phyloP scores from a whole-genome alignment of 2,113 vertebrate species.

The Rissa tridactyla region DNA sequence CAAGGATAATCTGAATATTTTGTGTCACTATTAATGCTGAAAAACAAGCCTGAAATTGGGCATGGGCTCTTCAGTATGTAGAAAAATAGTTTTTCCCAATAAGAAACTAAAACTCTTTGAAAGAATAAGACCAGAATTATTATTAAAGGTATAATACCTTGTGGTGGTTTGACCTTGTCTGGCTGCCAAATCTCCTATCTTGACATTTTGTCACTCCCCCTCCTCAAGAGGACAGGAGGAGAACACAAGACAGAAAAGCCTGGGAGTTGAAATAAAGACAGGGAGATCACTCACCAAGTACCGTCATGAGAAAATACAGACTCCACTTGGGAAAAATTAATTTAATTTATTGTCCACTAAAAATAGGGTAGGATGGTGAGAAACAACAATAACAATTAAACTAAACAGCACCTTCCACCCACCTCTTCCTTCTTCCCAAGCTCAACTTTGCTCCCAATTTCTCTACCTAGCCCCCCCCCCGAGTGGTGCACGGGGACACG shows the following conservation, averaged over 20 bases:
- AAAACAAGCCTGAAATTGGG: background rate
- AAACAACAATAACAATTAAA: background rate
- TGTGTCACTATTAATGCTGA: background rate
- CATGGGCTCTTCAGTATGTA: background rate
- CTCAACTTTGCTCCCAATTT: fast-evolving
- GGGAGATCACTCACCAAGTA: background rate
- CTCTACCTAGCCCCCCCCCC: fast-evolving
- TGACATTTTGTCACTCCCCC: fast-evolving
- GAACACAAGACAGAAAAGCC: background rate
- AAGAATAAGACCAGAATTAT: fast-evolving
- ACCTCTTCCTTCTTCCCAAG: background rate
- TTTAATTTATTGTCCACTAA: background rate
- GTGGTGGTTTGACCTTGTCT: background rate
- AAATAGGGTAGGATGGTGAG: background rate
- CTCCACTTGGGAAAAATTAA: background rate
- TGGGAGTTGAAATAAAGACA: background rate
- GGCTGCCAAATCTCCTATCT: background rate
- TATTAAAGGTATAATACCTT: background rate
- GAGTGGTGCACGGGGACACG: fast-evolving
- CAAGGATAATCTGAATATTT: background rate
- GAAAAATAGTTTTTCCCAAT: background rate
- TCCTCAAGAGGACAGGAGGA: background rate
- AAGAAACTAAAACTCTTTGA: background rate
- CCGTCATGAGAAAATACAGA: background rate
- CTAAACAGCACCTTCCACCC: fast-evolving